phyloP scores from a whole-genome alignment of 2,113 vertebrate genomes.

The Murina feae region DNA sequence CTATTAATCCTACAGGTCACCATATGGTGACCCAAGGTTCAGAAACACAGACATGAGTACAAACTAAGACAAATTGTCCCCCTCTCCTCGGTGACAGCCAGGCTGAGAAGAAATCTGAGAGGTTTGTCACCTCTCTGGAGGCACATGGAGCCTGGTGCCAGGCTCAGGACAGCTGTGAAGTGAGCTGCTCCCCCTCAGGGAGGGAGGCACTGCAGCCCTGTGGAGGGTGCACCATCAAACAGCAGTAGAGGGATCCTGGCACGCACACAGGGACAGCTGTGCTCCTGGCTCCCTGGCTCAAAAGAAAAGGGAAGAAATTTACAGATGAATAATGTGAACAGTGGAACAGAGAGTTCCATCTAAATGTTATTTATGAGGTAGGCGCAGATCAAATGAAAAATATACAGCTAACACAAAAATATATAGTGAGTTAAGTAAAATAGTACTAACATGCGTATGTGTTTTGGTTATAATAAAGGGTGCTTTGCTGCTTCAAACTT shows the following conservation, averaged over 20 bases:
- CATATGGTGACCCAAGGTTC: background rate
- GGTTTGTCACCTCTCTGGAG: background rate
- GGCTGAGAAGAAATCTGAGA: background rate
- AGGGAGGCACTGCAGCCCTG: background rate
- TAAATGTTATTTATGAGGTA: background rate
- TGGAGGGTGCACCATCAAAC: background rate
- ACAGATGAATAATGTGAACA: background rate
- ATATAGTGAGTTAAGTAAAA: background rate
- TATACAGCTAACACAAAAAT: background rate
- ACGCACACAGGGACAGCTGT: background rate
- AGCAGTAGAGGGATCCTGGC: background rate
- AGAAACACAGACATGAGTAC: background rate
- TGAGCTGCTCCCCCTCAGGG: background rate
- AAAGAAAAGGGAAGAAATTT: background rate
- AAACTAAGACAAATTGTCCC: background rate
- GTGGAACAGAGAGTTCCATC: background rate
- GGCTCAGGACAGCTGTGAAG: background rate
- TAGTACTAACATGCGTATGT: background rate
- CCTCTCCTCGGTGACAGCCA: background rate
- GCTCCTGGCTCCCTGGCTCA: background rate
- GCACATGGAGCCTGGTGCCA: accelerated
- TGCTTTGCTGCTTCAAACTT: background rate
- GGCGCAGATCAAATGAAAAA: background rate
- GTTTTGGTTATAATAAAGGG: background rate
- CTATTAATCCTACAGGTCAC: background rate